phyloP scores from a whole-genome alignment of 2,797 vertebrate species.

The Sardinella longiceps region DNA sequence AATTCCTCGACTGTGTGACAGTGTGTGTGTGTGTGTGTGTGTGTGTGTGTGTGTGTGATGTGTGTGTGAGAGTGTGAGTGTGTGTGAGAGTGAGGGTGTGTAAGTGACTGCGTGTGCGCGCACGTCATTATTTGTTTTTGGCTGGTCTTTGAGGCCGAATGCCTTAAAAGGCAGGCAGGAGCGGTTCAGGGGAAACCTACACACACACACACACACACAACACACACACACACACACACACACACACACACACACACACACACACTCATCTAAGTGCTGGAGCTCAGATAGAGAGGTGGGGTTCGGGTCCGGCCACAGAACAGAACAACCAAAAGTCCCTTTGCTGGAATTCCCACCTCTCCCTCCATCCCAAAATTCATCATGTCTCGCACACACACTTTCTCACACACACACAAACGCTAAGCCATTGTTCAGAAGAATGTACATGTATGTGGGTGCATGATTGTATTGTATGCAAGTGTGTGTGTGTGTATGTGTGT shows the following conservation, averaged over 20 bases:
- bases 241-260: no score
- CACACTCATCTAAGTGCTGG: no score
- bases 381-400: background rate
- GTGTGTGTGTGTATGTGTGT: background rate
- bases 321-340: slow-evolving; percentile 19
- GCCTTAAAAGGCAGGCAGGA: slow-evolving; percentile 14
- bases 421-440: background rate
- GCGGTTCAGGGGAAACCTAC: background rate
- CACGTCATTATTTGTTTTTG: slow-evolving; percentile 17
- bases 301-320: background rate
- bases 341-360: background rate
- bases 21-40: background rate
- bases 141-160: background rate
- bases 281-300: background rate
- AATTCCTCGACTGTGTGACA: slow-evolving; percentile 42
- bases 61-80: background rate
- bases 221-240: no score
- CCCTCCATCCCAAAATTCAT: background rate
- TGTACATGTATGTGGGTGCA: background rate
- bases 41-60: no score
- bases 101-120: background rate
- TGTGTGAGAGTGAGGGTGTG: background rate
- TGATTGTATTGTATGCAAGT: no score
- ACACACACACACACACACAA: no score
- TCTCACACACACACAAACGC: background rate